Evolutionary conservation across 1,140 invertebrate genomes (phyloP).

Genomic region (Cotesia glomerata): DNA sequence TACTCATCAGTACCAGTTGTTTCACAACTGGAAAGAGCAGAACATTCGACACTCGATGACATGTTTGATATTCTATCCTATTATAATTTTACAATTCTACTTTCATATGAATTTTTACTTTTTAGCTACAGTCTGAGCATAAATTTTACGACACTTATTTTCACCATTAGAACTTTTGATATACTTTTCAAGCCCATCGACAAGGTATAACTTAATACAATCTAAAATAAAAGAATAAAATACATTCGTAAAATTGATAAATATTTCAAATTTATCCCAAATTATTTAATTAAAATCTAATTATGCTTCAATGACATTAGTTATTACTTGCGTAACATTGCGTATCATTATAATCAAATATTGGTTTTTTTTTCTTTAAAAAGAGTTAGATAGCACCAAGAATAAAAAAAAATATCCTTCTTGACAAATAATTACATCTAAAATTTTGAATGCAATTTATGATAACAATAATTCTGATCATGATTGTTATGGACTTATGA

Average conservation of each 20-base stretch:
- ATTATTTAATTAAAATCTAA: background rate
- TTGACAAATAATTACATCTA: conserved; percentile 41
- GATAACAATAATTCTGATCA: conserved; percentile 22
- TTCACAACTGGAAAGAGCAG: conserved; percentile 56
- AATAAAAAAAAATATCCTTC: no score
- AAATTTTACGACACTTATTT: conserved; percentile 22
- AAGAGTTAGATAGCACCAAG: no score
- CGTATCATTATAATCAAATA: background rate
- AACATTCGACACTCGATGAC: conserved; percentile 58
- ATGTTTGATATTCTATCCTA: conserved; percentile 31
- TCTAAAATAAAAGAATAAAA: background rate
- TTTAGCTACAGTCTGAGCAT: conserved; percentile 9
- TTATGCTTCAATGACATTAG: background rate
- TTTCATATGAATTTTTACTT: background rate
- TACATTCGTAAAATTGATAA: background rate
- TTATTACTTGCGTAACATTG: background rate
- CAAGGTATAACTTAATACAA: background rate
- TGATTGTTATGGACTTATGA: conserved; percentile 53
- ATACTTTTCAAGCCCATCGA: background rate
- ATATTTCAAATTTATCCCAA: background rate
- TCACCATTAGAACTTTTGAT: background rate
- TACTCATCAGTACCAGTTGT: conserved; percentile 55
- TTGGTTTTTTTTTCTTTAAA: background rate
- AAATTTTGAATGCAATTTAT: conserved; percentile 29
- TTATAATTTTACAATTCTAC: background rate